Conservation (phyloP, 2,113 vertebrate genomes). For the Marcusenius ussheri region DNA sequence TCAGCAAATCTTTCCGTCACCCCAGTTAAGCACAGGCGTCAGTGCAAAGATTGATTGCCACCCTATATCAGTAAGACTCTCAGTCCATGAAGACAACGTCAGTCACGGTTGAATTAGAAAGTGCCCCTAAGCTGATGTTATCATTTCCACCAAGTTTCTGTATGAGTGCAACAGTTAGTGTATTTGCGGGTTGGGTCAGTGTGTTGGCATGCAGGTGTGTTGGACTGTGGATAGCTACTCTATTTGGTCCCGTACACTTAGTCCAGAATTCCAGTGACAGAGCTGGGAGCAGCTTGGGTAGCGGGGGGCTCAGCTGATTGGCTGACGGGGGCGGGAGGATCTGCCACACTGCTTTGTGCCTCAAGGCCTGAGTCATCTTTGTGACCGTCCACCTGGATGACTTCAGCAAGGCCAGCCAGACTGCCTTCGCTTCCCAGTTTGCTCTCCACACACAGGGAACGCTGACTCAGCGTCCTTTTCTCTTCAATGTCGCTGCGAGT, state of each 20-base stretch:
- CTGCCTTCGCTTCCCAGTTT: conserved; percentile 74
- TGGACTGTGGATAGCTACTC: conserved; percentile 14
- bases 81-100: conserved; percentile 22
- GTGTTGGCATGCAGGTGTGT: conserved; percentile 2
- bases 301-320: conserved; percentile 32
- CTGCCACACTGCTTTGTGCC: conserved; percentile 54
- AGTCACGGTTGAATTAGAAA: background rate
- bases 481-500: conserved; percentile 75
- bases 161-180: background rate
- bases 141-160: background rate
- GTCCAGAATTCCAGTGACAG: conserved; percentile 49
- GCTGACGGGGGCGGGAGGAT: conserved; percentile 59
- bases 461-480: conserved; percentile 76
- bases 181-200: conserved; percentile 27
- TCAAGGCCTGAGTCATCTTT: conserved; percentile 58
- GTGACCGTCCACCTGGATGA: conserved; percentile 77
- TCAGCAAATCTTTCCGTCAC: background rate
- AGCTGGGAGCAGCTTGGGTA: conserved; percentile 52
- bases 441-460: conserved; percentile 74
- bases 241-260: conserved; percentile 39
- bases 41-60: background rate
- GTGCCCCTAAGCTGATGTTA: background rate
- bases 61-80: conserved; percentile 2
- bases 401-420: conserved; percentile 75
- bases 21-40: background rate